Percentiles rank a stretch among this genome's conserved stretches.
Evolutionary conservation across 2,113 vertebrate genomes (phyloP).

Genomic region (Naja naja): DNA sequence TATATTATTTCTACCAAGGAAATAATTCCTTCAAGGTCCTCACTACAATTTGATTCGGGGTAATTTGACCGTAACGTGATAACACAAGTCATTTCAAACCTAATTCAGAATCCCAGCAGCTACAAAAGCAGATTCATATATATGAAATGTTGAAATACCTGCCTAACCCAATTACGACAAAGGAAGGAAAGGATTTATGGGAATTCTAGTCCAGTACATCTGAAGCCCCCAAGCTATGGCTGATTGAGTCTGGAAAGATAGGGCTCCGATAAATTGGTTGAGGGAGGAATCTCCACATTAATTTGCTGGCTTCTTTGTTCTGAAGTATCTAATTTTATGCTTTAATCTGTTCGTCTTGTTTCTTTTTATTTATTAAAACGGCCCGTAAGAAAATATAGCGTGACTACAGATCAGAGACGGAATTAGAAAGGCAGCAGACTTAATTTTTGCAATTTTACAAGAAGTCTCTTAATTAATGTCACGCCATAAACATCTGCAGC

Average conservation of each 20-base stretch:
- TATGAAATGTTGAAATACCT: background rate
- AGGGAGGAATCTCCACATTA: constrained; percentile 49
- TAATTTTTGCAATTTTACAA: background rate
- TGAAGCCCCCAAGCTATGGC: background rate
- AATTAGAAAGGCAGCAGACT: background rate
- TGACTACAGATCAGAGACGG: constrained; percentile 6
- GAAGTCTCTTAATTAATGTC: background rate
- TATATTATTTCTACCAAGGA: background rate
- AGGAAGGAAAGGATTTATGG: background rate
- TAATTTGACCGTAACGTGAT: background rate
- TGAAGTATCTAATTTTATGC: constrained; percentile 44
- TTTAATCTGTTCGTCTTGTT: constrained; percentile 37
- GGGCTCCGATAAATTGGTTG: constrained; percentile 24
- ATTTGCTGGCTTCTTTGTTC: constrained; percentile 49
- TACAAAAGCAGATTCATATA: background rate
- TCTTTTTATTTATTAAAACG: constrained; percentile 11
- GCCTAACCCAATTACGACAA: background rate
- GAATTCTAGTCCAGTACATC: background rate
- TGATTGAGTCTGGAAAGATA: background rate
- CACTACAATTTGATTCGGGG: background rate
- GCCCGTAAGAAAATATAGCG: constrained; percentile 33
- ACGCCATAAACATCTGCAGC: background rate
- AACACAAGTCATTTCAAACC: background rate
- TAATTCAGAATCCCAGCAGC: background rate
- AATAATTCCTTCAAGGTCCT: background rate